phyloP scores from a whole-genome alignment of 2,113 vertebrate genomes.

The Oncorhynchus tshawytscha region DNA sequence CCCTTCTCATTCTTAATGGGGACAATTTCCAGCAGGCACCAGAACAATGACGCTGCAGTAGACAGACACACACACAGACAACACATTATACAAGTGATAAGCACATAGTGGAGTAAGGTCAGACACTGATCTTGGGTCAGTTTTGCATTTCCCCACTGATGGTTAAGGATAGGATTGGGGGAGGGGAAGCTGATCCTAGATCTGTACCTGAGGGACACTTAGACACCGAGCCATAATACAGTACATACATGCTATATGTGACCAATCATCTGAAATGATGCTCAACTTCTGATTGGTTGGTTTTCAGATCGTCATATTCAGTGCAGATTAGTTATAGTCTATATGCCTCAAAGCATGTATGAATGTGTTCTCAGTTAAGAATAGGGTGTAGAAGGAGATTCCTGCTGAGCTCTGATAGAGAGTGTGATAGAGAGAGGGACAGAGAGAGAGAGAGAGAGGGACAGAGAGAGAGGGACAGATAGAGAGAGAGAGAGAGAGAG shows the following conservation, averaged over 20 bases:
- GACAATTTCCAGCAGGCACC: constrained; percentile 96
- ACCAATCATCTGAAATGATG: too few species aligned
- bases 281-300: too few species aligned
- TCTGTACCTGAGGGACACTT: too few species aligned
- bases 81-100: not conserved
- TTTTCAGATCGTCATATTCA: too few species aligned
- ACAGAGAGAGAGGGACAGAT: not conserved
- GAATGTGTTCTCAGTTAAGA: not conserved
- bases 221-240: too few species aligned
- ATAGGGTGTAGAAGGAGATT: constrained; percentile 48
- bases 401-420: constrained; percentile 31
- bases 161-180: too few species aligned
- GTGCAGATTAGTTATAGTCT: too few species aligned
- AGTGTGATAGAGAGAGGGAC: not conserved
- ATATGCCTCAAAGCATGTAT: not conserved
- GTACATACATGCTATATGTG: too few species aligned
- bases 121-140: too few species aligned
- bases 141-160: too few species aligned
- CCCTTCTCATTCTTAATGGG: constrained; percentile 99
- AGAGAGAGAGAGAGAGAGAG: not conserved
- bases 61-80: constrained; percentile 15
- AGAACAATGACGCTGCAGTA: constrained; percentile 85
- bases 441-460: not conserved
- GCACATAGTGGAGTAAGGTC: not conserved
- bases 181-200: too few species aligned